These are phyloP conservation scores for Girardinichthys multiradiatus DNA, from an alignment of 2,113 vertebrate species.

Conservation along the genomic window DNA sequence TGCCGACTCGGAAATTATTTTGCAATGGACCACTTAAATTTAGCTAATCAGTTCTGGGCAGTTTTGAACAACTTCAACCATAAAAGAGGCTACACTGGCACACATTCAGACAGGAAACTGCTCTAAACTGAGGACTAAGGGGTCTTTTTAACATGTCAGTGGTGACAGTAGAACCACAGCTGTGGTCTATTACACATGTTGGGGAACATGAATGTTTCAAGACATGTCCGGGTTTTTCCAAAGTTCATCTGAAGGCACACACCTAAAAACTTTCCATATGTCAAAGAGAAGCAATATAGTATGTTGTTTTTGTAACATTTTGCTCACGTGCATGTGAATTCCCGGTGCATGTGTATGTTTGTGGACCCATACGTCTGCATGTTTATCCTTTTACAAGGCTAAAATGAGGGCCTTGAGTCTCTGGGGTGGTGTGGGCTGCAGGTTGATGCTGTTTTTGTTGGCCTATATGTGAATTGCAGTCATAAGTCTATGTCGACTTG, in stretches of 20 bases:
- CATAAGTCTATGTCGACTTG: slow-evolving; percentile 53
- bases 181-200: slow-evolving; percentile 39
- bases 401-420: slow-evolving; percentile 54
- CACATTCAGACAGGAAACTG: neutral
- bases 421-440: slow-evolving; percentile 47
- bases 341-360: slow-evolving; percentile 7
- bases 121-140: slow-evolving; percentile 9
- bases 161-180: slow-evolving; percentile 38
- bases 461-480: slow-evolving; percentile 45
- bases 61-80: neutral
- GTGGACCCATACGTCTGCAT: slow-evolving; percentile 7
- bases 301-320: neutral
- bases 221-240: neutral
- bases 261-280: neutral
- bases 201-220: neutral
- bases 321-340: neutral
- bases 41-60: neutral
- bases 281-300: neutral
- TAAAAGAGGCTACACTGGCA: neutral
- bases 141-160: slow-evolving; percentile 7
- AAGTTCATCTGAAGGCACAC: neutral
- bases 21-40: neutral
- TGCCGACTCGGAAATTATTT: neutral
- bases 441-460: slow-evolving; percentile 38
- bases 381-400: slow-evolving; percentile 43